Base-by-base conservation (phyloP, 2,888 invertebrate genomes). In the Suillia variegata region DNA sequence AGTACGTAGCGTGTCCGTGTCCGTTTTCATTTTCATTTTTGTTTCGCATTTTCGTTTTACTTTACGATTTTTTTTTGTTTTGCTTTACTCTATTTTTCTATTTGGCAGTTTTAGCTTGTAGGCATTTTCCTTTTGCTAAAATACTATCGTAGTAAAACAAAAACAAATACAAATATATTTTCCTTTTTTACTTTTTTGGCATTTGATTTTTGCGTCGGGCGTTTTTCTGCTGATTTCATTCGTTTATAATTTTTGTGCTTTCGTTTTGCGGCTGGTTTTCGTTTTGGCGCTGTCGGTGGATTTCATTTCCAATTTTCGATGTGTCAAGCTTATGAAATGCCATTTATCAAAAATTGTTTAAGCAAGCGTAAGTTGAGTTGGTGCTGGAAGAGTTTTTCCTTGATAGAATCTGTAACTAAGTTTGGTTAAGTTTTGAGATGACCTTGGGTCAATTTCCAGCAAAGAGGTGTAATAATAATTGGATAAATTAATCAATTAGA, bases 251-350 rank as follows among this genome's bases (percentile, higher is more conserved):
- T 49, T 21, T 49, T 49, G 13, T 34, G 21, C 18, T 20, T 33
- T 15, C 33, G 17, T 51, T n/a, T 20, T 38, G 33, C 20, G 17
- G 6, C n/a, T 38, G 10, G 38, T 38, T n/a, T 26, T 26, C 38
- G 10, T 38, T 38, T n/a, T 12, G 3, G n/a, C n/a, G 6, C 38
- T 38, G 26, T n/a, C n/a, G n/a, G 18, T 4, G 17, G 45, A 71
- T 71, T 71, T 71, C 71, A 68, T 71, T 71, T 71, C 71, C 73
- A 71, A 71, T 71, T 71, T 71, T 73, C 71, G 73, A 70, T 73
- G 71, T 71, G 71, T 71, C 73, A 73, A n/a, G 70, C 71, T 73
- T 71, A 71, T 73, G 71, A 73, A 69, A 61, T 65, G 64, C 71
- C 73, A 71, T 71, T 71, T 73, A 71, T 71, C 71, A 71, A 70